These are phyloP conservation scores for Chamaedrilus cognettii DNA, from an alignment of 2,888 invertebrate genomes.

Conservation along the genomic window DNA sequence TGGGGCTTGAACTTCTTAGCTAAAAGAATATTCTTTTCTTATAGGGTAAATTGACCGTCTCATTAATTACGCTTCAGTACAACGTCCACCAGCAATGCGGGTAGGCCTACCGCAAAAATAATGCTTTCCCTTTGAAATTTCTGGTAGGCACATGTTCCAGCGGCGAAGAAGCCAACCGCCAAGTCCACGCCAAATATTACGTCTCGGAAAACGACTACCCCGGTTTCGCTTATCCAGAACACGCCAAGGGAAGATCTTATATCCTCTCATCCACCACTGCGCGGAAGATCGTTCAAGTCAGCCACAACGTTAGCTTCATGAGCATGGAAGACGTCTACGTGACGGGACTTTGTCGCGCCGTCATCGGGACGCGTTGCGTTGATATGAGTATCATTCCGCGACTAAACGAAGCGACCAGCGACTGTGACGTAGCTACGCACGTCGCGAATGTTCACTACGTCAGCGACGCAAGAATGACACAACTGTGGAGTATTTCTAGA, in stretches of 20 bases:
- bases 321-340: conserved; percentile 38
- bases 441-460: conserved; percentile 6
- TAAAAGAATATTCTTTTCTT: no score
- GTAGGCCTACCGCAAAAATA: no score
- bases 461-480: not conserved
- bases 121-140: no score
- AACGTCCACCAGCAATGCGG: no score
- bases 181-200: conserved; percentile 28
- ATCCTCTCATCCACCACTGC: conserved; percentile 31
- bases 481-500: conserved; percentile 8
- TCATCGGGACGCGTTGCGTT: conserved; percentile 7
- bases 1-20: no score
- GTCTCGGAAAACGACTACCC: conserved; percentile 28
- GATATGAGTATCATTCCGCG: conserved; percentile 1
- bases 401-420: conserved; percentile 1
- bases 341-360: conserved; percentile 32
- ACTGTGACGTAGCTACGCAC: conserved; percentile 7
- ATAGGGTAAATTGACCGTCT: no score
- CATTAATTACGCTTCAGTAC: no score
- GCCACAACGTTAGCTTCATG: conserved; percentile 28
- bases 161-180: conserved; percentile 28
- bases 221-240: conserved; percentile 33
- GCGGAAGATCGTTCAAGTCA: conserved; percentile 20
- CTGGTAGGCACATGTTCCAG: conserved; percentile 8
- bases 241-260: conserved; percentile 38